Base-by-base conservation (phyloP, 2,888 invertebrate species). In the Taenaris catops region DNA sequence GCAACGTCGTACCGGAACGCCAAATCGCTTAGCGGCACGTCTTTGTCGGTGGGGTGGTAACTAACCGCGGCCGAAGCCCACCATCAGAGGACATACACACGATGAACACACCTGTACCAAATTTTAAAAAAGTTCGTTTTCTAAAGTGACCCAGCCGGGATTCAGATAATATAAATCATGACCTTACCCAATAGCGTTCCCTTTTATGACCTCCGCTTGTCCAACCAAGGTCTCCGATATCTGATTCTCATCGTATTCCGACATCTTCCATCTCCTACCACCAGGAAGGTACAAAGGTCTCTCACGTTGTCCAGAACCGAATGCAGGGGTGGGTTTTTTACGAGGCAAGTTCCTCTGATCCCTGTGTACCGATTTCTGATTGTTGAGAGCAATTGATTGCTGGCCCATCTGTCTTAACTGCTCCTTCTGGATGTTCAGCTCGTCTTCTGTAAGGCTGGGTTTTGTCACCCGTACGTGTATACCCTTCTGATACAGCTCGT, bases 211-310 rank as follows among this genome's bases (percentile, higher is more conserved):
- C 83, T 96, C 96, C 1, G 96, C 92, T 69, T 96, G 96, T 3
- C 93, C 91, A 38, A 93, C 91, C 46, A 97, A 87, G 1, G 95
- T 93, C 62, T 96, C 94, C 8, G 94, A 93, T 38, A 98, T 95
- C 79, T 94, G 93, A 58, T 95, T 93, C 51, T 97, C 96, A 46
- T 96, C 93, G 88, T 95, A 96, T 23, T 96, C 93, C 58, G 96
- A 95, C 27, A 93, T 90, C 55, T 91, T 89, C 94, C 95, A 94
- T 58, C 90, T 90, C 20, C 94, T 88, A 3, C 94, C 94, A 10
- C 94, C 94, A 5, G 94, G 94, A 31, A 94, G 84, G 31, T 94
- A 91, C 23, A 94, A 74, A 3, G 94, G 93, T 36, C 93, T 87
- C 50, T 91, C 91, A 53, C 91, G 89, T 1, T 93, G 93, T 46